A percentile compares a stretch with the other conserved stretches of the same genome.
phyloP scores from a whole-genome alignment of 1,140 invertebrate genomes.

The Melitaea cinxia region DNA sequence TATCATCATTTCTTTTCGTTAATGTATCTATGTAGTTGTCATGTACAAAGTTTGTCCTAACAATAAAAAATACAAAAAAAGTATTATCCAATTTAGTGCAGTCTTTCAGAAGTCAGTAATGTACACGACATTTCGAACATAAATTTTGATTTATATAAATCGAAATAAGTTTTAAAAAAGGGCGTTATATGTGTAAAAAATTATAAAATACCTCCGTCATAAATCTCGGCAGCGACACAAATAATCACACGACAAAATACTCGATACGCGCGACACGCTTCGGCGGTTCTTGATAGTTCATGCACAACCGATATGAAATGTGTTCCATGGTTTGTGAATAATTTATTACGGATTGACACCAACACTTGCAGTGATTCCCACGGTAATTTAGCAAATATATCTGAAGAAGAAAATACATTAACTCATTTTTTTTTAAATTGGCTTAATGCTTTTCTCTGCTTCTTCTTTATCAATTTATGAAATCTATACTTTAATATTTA shows the following conservation, averaged over 20 bases:
- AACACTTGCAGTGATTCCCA: constrained; percentile 7
- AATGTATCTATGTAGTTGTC: too few species aligned
- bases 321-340: constrained; percentile 59
- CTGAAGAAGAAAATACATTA: background rate
- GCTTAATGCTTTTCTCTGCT: too few species aligned
- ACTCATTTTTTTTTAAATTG: too few species aligned
- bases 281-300: constrained; percentile 51
- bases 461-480: too few species aligned
- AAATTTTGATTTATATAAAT: background rate
- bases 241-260: constrained; percentile 54
- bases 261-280: constrained; percentile 33
- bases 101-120: too few species aligned
- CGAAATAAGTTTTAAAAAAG: background rate
- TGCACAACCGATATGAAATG: constrained; percentile 60
- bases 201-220: background rate
- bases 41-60: too few species aligned
- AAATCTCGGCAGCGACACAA: constrained; percentile 9
- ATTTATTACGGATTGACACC: constrained; percentile 64
- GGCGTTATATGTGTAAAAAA: background rate
- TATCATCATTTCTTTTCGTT: too few species aligned
- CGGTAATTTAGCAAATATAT: background rate
- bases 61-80: too few species aligned
- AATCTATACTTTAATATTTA: too few species aligned
- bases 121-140: too few species aligned
- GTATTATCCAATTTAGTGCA: too few species aligned